Evolutionary conservation across 1,140 invertebrate genomes (phyloP), one percentile per base, ranked within the genome.

Genomic region (Drosophila orena): DNA sequence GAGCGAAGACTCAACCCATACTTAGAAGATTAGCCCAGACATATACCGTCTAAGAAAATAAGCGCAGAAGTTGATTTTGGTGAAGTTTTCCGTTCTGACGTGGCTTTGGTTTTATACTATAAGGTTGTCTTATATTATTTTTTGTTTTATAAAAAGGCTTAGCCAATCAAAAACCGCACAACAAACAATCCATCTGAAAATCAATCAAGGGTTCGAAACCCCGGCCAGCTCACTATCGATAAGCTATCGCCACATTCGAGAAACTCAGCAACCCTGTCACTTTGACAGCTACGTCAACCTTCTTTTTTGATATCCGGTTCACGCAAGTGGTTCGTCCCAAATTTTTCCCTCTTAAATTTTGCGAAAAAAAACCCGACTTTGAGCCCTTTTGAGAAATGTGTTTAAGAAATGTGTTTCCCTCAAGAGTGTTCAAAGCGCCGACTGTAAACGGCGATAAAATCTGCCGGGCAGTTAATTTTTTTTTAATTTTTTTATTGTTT

Each of bases 301-400:
- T 85, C 90, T 89, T 90, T 91, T 91, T 78, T 70, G 69, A 91
- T 79, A 91, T 91, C 90, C 90, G 90, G 83, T 91, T 81, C 73
- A 85, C 72, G 69, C 59, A 90, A 90, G 86, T 89, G 90, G 90
- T 86, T 73, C 53, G 90, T 91, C 75, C 50, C 14, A 54, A 46
- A 43, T 43, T 56, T 71, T 64, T 68, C 34, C 55, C 57, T 50
- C 34, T 22, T 1, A 37, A 68, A 40, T 61, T 88, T 62, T 20
- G n/a, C 14, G 7, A 50, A 58, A 78, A 58, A 78, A 68, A 49
- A 42, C 3, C 20, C 14, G 34, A 24, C 35, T 47, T 40, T 27
- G 10, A 46, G 27, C 38, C 15, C 24, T 20, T 44, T 61, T 58
- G 43, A 68, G 37, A 52, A n/a, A n/a, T n/a, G n/a, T n/a, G 58